Percentiles rank a stretch among this genome's conserved stretches.
Conservation (phyloP, 2,113 vertebrate species). For the Mastomys natalensis region DNA sequence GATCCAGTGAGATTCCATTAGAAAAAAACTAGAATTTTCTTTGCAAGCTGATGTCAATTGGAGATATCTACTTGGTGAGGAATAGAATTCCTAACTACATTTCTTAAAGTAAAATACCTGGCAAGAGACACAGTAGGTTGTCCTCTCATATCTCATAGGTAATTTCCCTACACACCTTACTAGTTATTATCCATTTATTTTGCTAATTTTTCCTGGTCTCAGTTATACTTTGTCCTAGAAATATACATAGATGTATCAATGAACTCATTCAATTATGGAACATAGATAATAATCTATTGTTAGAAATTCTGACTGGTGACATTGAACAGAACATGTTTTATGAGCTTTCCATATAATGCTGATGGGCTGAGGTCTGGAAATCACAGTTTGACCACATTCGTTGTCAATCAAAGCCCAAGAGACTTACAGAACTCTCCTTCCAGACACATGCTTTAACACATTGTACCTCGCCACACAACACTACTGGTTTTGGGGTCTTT, state of each 20-base stretch:
- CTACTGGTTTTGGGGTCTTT: neutral
- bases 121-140: neutral
- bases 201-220: neutral
- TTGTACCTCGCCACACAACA: neutral
- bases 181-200: neutral
- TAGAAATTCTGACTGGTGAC: neutral
- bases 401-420: neutral
- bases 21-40: neutral
- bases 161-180: neutral
- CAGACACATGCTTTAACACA: neutral
- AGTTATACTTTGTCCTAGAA: neutral
- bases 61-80: neutral
- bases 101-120: neutral
- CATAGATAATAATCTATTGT: neutral
- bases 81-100: neutral
- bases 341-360: neutral
- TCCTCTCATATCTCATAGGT: neutral
- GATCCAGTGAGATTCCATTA: neutral
- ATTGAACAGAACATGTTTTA: neutral
- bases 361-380: neutral
- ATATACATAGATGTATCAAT: neutral
- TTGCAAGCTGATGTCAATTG: neutral
- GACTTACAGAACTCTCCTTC: neutral
- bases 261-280: neutral
- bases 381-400: neutral